Evolutionary conservation across 2,113 vertebrate genomes (phyloP), one percentile per base, ranked within the genome.

Genomic region (Dermatemys mawii): DNA sequence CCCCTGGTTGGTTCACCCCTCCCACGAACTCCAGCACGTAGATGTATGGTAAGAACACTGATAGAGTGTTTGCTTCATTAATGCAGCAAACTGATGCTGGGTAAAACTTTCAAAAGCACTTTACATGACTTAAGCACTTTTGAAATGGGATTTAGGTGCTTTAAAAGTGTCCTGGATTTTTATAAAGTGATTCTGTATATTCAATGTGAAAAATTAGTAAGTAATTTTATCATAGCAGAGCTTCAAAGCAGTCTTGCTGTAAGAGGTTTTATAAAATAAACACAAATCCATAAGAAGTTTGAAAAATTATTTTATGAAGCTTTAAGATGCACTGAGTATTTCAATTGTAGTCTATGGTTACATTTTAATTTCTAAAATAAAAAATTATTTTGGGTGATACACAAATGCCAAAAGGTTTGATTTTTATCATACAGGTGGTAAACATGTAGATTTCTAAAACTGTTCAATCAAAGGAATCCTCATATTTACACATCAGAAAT

Each of bases 231-330:
- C 87, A 84, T 78, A 86, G 93, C 94, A 93, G 94, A 89, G 63
- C 96, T 97, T 92, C 54, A 97, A 91, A 93, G n/a, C 38, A 79
- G 88, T 95, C 94, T 97, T 97, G 87, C 96, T 96, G 75, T 92
- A 97, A 96, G 96, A 91, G 91, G 98, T 97, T 96, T 95, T 97
- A 92, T 86, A 96, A 96, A 97, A 97, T 97, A 92, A 98, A 93
- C 88, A 54, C 90, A 96, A 89, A 97, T 93, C 96, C 86, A 21
- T 96, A 94, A 97, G 97, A 98, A 95, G 93, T 98, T 97, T 97
- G 95, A 97, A 98, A 98, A 98, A 98, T 97, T 99, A 98, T 98
- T 98, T 99, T 98, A 98, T 98, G 98, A 98, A 99, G 98, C 98
- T 98, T 99, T 99, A 98, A 98, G 98, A 98, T 98, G 98, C 98